phyloP scores from a whole-genome alignment of 2,797 vertebrate genomes.

The Todus mexicanus region DNA sequence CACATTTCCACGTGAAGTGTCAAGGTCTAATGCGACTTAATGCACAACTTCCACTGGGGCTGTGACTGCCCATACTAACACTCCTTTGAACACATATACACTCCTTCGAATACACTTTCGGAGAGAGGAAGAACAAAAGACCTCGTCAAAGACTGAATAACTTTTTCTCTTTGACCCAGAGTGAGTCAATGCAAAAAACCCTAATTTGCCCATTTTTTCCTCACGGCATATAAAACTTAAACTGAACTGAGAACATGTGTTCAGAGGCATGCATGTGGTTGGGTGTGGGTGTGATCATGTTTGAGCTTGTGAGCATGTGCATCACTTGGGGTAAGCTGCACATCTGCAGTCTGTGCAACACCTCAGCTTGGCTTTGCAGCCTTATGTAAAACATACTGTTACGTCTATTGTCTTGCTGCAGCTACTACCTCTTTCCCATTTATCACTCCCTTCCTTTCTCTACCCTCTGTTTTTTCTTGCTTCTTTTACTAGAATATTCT shows the following conservation, averaged over 20 bases:
- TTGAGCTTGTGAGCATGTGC: neutral
- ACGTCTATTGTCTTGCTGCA: neutral
- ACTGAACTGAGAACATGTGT: neutral
- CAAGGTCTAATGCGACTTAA: neutral
- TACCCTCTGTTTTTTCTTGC: neutral
- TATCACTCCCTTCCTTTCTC: neutral
- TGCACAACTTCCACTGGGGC: neutral
- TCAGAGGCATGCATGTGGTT: neutral
- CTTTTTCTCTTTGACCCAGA: neutral
- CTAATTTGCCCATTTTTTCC: neutral
- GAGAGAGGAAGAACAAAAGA: neutral
- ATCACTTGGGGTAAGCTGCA: neutral
- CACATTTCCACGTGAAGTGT: neutral
- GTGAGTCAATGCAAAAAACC: neutral
- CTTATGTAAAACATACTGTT: neutral
- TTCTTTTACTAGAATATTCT: too few relatives aligned
- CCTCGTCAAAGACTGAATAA: neutral
- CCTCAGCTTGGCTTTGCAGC: neutral
- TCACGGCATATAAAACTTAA: neutral
- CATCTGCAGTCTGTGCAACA: neutral
- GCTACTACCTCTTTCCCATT: neutral
- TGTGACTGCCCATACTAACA: neutral
- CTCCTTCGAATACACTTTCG: neutral
- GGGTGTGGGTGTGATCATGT: neutral
- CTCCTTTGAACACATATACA: neutral